Evolutionary conservation across 1,140 invertebrate genomes (phyloP).

Genomic region (Tyrophagus putrescentiae): DNA sequence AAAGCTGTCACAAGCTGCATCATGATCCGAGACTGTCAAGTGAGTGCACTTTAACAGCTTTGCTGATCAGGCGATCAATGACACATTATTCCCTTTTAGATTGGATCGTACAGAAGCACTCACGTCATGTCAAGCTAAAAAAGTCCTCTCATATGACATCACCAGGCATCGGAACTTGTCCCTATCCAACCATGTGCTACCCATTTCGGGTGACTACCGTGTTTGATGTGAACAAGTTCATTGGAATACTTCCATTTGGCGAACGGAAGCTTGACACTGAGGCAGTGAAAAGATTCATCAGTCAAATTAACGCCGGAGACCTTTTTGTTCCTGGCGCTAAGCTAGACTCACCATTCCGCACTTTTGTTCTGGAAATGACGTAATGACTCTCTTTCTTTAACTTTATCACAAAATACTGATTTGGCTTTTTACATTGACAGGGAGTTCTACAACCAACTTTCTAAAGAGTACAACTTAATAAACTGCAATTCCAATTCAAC

Average conservation of each 20-base stretch:
- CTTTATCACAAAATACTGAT: neutral
- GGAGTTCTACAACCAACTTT: neutral
- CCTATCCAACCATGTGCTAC: conserved; percentile 6
- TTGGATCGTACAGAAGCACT: conserved; percentile 13
- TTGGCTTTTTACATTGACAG: neutral
- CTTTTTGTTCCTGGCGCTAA: neutral
- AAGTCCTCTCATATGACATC: neutral
- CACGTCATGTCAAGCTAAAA: conserved; percentile 11
- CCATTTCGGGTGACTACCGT: neutral
- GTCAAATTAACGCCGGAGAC: neutral
- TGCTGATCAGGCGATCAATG: neutral
- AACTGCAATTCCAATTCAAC: neutral
- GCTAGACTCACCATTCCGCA: conserved; percentile 1
- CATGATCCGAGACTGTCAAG: conserved; percentile 12
- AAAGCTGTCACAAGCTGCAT: conserved; percentile 1
- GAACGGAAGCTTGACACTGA: conserved; percentile 11
- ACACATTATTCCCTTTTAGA: neutral
- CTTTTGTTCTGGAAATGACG: conserved; percentile 13
- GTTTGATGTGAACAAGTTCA: conserved; percentile 8
- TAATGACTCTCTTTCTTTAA: neutral
- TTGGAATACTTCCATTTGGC: conserved; percentile 16
- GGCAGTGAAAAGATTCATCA: neutral
- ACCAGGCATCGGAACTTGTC: neutral
- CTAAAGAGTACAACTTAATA: neutral
- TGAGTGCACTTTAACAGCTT: neutral